These are phyloP conservation scores for Labeo rohita DNA, from an alignment of 2,113 vertebrate genomes.

Conservation along the genomic window DNA sequence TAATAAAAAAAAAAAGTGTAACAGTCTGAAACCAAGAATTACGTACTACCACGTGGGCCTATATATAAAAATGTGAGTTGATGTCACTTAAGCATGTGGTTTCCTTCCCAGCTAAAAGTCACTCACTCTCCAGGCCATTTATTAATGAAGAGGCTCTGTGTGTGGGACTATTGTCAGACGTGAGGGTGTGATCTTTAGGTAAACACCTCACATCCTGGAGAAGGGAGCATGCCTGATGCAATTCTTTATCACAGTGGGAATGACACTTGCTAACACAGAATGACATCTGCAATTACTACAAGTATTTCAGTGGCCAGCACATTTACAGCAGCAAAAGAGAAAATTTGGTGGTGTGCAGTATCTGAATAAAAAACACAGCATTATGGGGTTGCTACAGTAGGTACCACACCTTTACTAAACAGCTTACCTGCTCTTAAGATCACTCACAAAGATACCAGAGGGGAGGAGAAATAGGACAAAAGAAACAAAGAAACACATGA, in stretches of 20 bases:
- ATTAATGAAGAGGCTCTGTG: constrained; percentile 16
- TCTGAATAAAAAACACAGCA: background rate
- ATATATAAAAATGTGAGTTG: background rate
- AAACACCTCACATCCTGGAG: constrained; percentile 82
- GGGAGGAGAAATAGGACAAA: background rate
- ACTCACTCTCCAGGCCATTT: background rate
- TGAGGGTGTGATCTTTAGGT: constrained; percentile 75
- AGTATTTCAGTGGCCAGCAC: background rate
- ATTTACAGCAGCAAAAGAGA: background rate
- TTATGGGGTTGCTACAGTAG: background rate
- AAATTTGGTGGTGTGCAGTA: background rate
- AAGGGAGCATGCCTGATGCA: constrained; percentile 50
- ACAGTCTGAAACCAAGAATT: background rate
- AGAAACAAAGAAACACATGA: background rate
- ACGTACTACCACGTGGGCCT: background rate
- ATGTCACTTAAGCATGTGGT: constrained; percentile 35
- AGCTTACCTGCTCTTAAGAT: constrained; percentile 10
- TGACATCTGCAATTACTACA: background rate
- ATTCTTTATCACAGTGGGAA: background rate
- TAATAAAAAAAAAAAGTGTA: background rate
- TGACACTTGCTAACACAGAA: background rate
- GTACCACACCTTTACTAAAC: background rate
- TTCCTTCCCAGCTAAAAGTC: constrained; percentile 13
- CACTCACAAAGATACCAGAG: background rate
- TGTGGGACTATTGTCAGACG: constrained; percentile 62